A percentile compares a stretch with the other conserved stretches of the same genome.
Conservation (phyloP, 2,797 vertebrate species). For the Pelochelys cantorii region DNA sequence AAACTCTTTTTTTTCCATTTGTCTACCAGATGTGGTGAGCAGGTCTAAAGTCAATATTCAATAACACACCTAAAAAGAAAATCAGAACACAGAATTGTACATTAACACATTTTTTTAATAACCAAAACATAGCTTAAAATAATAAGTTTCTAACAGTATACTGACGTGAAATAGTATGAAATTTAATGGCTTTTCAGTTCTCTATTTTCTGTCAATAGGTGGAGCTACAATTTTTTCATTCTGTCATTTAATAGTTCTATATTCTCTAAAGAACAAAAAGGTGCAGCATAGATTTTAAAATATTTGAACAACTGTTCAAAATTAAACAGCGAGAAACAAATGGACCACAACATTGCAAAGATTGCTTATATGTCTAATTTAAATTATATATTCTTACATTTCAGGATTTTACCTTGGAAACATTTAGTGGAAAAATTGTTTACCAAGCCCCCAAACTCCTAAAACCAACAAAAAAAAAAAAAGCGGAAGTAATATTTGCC, state of each 20-base stretch:
- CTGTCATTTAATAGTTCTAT: not conserved
- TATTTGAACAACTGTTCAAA: not conserved
- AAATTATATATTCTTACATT: not conserved
- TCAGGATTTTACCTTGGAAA: not conserved
- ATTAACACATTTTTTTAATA: not conserved
- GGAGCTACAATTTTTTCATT: constrained; percentile 68
- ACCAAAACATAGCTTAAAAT: not conserved
- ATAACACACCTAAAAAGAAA: not conserved
- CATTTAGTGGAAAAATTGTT: not conserved
- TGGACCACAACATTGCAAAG: not conserved
- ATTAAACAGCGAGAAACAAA: constrained; percentile 9
- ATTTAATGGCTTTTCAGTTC: constrained; percentile 27
- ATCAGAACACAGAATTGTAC: not conserved
- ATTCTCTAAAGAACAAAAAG: not conserved
- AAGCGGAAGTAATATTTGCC: not conserved
- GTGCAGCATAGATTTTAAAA: not conserved
- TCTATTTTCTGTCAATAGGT: constrained; percentile 60
- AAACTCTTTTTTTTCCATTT: accelerated
- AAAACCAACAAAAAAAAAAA: not conserved
- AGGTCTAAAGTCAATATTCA: not conserved
- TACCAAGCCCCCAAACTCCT: accelerated
- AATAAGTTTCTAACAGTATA: not conserved
- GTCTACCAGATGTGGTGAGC: not conserved
- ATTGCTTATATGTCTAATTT: not conserved
- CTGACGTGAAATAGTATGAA: not conserved